phyloP scores from a whole-genome alignment of 2,797 vertebrate species.

The Morus bassanus region DNA sequence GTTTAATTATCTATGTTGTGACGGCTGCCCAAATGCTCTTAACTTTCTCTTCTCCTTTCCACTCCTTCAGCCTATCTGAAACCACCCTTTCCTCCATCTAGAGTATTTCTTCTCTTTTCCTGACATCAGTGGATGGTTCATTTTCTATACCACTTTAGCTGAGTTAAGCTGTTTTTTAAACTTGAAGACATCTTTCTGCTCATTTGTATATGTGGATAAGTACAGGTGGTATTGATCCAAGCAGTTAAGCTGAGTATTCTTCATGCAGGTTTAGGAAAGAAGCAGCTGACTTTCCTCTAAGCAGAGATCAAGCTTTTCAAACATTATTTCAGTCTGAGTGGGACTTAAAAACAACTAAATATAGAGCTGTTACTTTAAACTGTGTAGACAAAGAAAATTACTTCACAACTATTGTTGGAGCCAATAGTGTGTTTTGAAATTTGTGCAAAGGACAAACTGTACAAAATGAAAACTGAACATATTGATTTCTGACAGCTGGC shows the following conservation, averaged over 20 bases:
- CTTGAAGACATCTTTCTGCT: neutral
- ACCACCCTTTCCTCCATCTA: too few species aligned
- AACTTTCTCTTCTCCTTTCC: neutral
- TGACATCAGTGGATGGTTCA: neutral
- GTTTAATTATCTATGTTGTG: neutral
- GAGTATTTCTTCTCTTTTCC: neutral
- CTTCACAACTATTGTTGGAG: neutral
- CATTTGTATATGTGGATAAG: neutral
- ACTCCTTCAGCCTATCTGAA: neutral
- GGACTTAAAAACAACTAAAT: neutral
- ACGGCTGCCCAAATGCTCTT: neutral
- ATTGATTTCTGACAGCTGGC: neutral
- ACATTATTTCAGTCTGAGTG: neutral
- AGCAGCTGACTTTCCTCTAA: neutral
- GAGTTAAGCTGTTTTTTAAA: neutral
- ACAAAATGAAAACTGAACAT: neutral
- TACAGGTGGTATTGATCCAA: neutral
- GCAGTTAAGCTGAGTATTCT: neutral
- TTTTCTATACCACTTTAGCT: neutral
- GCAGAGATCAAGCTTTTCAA: neutral
- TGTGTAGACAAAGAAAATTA: neutral
- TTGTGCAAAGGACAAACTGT: neutral
- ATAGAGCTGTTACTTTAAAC: neutral
- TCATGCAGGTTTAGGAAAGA: neutral
- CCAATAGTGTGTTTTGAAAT: neutral